Base-by-base conservation (phyloP, 2,888 invertebrate species). In the Gibbula magus region DNA sequence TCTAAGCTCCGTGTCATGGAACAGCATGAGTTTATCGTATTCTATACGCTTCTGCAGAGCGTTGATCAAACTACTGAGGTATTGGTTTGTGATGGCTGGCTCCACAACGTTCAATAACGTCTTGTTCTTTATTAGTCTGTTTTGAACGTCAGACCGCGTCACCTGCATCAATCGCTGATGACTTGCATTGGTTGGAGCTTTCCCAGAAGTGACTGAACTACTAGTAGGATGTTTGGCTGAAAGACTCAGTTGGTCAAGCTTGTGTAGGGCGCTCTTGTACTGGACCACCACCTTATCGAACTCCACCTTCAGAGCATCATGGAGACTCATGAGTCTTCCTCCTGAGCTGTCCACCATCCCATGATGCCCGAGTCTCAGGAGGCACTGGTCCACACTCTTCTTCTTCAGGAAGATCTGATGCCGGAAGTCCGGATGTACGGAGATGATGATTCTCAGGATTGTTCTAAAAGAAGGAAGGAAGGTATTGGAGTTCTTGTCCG, bases 61-160 rank as follows among this genome's bases (percentile, higher is more conserved):
- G 25, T 93, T 85, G 82, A 97, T 94, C 78, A 98, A 94, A 92
- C 96, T 96, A 89, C 96, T 95, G 87, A 97, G 92, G 2, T 96
- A 95, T 45, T 96, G 96, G 91, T 96, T 96, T 90, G 96, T 96
- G 86, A 97, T 94, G 81, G 96, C 95, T 70, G 97, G 94, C 85
- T 94, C 94, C 18, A 94, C 93, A 10, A 94, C 93, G 87, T 94
- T 97, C 83, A 97, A 94, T 53, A 98, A 94, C 0, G 97, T 96
- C 93, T 97, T 97, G 93, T 98, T 98, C 93, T 97, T 97, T 89
- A 98, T 97, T 78, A 98, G 94, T 0, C 98, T 94, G 86, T 97
- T 96, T 92, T 98, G 97, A 75, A 98, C 97, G 91, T 98, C 97
- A 10, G 95, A 95, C 89, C 96, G 96, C 76, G 95, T 95, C 79